These are phyloP conservation scores for Sinhomidia bicolor DNA, from an alignment of 2,888 invertebrate species.

Conservation along the genomic window DNA sequence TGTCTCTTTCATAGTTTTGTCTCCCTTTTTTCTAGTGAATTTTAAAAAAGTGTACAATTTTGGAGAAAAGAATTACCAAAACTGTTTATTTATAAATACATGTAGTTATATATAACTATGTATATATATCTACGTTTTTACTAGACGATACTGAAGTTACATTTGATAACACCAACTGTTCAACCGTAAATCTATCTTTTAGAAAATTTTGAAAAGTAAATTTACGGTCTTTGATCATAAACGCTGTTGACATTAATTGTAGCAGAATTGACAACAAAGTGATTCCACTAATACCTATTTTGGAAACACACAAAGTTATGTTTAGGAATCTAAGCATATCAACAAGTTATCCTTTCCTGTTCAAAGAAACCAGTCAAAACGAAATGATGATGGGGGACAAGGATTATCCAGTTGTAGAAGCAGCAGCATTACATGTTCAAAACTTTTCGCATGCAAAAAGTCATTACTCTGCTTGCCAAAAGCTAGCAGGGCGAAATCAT, in stretches of 20 bases:
- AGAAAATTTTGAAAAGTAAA: too few relatives aligned
- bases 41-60: too few relatives aligned
- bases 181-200: too few relatives aligned
- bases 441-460: background rate
- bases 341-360: constrained; percentile 58
- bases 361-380: background rate
- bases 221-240: too few relatives aligned
- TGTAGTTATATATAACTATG: background rate
- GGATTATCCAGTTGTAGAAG: background rate
- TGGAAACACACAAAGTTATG: constrained; percentile 11
- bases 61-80: too few relatives aligned
- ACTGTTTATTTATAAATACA: background rate
- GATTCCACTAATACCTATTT: background rate
- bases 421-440: constrained; percentile 31
- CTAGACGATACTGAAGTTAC: too few relatives aligned
- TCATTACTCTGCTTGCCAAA: background rate
- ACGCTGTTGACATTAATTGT: background rate
- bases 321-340: constrained; percentile 50
- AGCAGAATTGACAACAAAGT: background rate
- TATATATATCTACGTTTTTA: too few relatives aligned
- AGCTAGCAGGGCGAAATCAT: constrained; percentile 3
- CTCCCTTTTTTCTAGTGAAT: background rate
- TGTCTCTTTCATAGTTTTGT: background rate
- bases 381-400: background rate
- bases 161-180: too few relatives aligned